phyloP scores from a whole-genome alignment of 2,888 invertebrate species.

The Mesorhabditis sp. region DNA sequence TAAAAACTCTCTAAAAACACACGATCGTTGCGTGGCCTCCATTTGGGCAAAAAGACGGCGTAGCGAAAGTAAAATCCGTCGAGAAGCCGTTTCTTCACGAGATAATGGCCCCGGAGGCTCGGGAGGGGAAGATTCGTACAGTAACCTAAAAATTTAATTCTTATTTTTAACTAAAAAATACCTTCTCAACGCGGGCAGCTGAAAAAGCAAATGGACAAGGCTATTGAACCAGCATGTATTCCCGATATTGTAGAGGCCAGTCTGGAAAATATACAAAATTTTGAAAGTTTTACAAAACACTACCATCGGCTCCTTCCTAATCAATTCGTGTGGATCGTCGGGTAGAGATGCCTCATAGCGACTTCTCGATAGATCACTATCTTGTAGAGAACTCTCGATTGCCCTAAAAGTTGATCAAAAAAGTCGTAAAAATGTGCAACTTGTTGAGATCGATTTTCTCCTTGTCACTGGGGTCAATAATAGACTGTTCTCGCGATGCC shows the following conservation, averaged over 20 bases:
- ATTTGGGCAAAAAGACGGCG: conserved; percentile 5
- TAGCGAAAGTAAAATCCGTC: background rate
- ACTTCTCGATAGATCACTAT: background rate
- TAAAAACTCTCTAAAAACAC: background rate
- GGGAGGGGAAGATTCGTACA: background rate
- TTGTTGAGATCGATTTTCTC: conserved; percentile 14
- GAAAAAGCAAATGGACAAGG: conserved; percentile 22
- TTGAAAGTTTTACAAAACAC: background rate
- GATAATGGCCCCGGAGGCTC: background rate
- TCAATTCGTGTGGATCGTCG: conserved; percentile 14
- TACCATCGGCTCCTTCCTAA: conserved; percentile 8
- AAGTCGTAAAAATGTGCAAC: background rate
- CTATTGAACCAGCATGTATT: conserved; percentile 36
- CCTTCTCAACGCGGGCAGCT: conserved; percentile 13
- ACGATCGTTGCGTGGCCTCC: background rate
- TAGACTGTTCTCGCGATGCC: background rate
- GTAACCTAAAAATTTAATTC: background rate
- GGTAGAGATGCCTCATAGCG: conserved; percentile 9
- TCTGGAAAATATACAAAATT: conserved; percentile 9
- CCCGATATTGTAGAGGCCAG: conserved; percentile 27
- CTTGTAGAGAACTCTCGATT: conserved; percentile 13
- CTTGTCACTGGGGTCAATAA: conserved; percentile 5
- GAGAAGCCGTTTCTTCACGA: too few relatives aligned
- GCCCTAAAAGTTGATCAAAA: conserved; percentile 12
- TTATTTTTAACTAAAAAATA: background rate